Percentiles rank a stretch among this genome's conserved stretches.
Conservation (phyloP, 2,888 invertebrate species). For the Diploptera punctata region DNA sequence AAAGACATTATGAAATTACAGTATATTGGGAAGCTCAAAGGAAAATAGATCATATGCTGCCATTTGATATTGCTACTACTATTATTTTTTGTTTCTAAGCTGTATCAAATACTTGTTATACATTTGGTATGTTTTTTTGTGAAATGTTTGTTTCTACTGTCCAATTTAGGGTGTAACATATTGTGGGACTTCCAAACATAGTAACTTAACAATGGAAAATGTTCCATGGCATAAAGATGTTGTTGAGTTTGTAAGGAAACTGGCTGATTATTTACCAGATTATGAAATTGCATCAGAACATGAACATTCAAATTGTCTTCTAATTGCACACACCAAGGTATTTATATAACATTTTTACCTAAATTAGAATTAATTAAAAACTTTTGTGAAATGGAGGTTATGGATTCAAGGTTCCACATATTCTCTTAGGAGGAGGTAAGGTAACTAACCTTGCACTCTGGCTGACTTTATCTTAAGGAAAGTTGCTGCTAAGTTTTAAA, state of each 20-base stretch:
- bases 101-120: no score
- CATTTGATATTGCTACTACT: no score
- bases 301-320: constrained; percentile 65
- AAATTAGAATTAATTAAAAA: not conserved
- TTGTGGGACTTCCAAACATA: constrained; percentile 62
- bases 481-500: no score
- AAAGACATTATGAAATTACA: no score
- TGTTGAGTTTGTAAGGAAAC: constrained; percentile 56
- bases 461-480: no score
- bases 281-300: constrained; percentile 64
- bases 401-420: not conserved
- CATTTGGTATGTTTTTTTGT: no score
- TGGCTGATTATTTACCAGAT: constrained; percentile 54
- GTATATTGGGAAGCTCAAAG: no score
- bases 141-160: no score
- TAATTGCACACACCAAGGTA: constrained; percentile 61
- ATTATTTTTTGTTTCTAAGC: no score
- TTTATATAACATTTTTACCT: not conserved
- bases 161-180: constrained; percentile 65
- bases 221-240: constrained; percentile 67
- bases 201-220: constrained; percentile 62
- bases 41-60: no score
- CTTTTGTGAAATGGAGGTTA: not conserved
- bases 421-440: no score
- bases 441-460: no score